Evolutionary conservation across 1,140 invertebrate species (phyloP).

Genomic region (Trinorchestia longiramus): DNA sequence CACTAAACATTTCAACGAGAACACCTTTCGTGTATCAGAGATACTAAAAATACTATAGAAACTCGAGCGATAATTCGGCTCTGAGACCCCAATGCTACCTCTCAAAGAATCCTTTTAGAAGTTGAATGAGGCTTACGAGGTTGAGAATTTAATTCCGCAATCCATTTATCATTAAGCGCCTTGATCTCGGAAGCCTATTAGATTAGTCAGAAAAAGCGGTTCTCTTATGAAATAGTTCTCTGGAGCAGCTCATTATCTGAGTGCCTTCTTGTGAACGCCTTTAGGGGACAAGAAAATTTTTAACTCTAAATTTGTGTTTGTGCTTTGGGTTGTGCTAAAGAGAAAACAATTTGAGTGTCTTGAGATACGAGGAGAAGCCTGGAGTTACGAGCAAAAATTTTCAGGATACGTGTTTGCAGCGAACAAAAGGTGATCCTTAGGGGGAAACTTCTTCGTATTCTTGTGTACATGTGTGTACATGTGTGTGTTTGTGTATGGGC

Average conservation of each 20-base stretch:
- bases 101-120: neutral
- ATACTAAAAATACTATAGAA: neutral
- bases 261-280: neutral
- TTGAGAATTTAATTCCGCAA: neutral
- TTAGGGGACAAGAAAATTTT: neutral
- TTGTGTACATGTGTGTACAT: too few relatives aligned
- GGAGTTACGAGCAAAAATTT: neutral
- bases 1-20: neutral
- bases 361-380: too few relatives aligned
- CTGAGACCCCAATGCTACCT: neutral
- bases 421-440: neutral
- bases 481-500: too few relatives aligned
- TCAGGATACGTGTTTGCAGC: neutral
- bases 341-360: neutral
- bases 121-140: constrained; percentile 4
- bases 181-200: neutral
- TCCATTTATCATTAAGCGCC: constrained; percentile 30
- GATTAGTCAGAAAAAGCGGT: neutral
- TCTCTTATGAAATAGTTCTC: neutral
- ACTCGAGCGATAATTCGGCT: neutral
- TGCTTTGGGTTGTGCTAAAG: neutral
- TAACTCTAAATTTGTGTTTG: neutral
- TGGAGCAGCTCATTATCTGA: neutral
- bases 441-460: too few relatives aligned
- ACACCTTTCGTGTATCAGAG: neutral